Percentiles rank a stretch among this genome's conserved stretches.
These are phyloP conservation scores for Sebastes hubbsi DNA, from an alignment of 2,797 vertebrate genomes.

Conservation along the genomic window DNA sequence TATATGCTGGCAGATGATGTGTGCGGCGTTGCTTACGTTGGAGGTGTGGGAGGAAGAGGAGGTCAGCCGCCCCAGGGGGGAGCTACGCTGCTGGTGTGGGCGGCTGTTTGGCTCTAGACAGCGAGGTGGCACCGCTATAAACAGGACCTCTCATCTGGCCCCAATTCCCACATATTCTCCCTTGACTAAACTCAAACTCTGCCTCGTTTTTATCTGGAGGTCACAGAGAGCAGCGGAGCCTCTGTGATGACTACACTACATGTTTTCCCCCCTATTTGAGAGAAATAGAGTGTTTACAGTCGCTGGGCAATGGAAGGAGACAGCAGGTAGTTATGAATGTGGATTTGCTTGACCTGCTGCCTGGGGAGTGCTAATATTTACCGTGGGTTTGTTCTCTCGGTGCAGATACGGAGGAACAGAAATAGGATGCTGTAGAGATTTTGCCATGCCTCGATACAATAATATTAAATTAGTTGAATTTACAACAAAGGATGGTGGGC, in stretches of 20 bases:
- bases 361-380: neutral
- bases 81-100: constrained; percentile 48
- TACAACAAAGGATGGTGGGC: neutral
- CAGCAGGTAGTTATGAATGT: constrained; percentile 23
- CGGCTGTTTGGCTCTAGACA: constrained; percentile 62
- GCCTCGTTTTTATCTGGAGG: constrained; percentile 47
- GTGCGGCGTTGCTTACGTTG: constrained; percentile 19
- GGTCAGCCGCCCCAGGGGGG: constrained; percentile 41
- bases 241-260: constrained; percentile 34
- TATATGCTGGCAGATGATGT: constrained; percentile 24
- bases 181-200: constrained; percentile 36
- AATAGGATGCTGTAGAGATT: neutral
- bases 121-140: constrained; percentile 63
- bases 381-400: neutral
- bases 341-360: constrained; percentile 7
- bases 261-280: constrained; percentile 12
- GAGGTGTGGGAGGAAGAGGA: constrained; percentile 47
- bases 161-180: constrained; percentile 55
- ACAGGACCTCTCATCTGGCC: constrained; percentile 67
- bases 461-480: neutral
- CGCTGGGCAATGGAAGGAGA: neutral
- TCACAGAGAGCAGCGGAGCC: constrained; percentile 27
- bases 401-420: neutral
- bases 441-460: neutral
- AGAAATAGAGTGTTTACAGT: constrained; percentile 10